Evolutionary conservation across 2,113 vertebrate genomes (phyloP).

Genomic region (Tragelaphus scriptus): DNA sequence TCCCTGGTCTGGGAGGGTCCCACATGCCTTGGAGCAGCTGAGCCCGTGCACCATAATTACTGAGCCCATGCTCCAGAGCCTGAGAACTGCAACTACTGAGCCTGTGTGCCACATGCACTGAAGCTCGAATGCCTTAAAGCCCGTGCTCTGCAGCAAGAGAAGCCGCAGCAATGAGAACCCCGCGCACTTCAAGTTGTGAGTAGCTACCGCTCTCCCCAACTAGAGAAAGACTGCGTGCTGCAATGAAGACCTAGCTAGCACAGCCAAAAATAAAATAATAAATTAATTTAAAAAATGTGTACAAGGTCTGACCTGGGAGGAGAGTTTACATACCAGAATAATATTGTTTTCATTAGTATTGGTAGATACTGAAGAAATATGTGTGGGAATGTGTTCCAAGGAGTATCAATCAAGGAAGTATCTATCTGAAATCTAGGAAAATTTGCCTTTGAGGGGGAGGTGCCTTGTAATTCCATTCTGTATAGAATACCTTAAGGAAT

Average conservation of each 20-base stretch:
- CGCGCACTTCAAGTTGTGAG: accelerated
- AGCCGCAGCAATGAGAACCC: neutral
- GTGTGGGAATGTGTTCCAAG: neutral
- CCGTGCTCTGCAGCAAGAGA: neutral
- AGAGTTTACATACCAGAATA: neutral
- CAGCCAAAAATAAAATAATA: neutral
- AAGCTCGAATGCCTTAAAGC: neutral
- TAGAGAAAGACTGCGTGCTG: accelerated
- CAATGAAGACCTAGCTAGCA: neutral
- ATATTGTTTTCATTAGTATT: neutral
- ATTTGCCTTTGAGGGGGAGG: neutral
- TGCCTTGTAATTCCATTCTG: neutral
- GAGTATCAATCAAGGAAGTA: neutral
- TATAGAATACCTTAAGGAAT: neutral
- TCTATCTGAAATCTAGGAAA: neutral
- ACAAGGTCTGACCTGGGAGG: neutral
- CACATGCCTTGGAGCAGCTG: neutral
- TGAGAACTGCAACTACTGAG: neutral
- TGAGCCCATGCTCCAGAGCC: neutral
- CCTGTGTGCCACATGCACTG: neutral
- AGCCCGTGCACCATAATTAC: neutral
- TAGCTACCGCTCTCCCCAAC: neutral
- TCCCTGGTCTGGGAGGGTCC: neutral
- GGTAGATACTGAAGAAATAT: neutral
- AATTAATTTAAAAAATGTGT: neutral